Evolutionary conservation across 2,888 invertebrate genomes (phyloP).

Genomic region (Cinara cedri): DNA sequence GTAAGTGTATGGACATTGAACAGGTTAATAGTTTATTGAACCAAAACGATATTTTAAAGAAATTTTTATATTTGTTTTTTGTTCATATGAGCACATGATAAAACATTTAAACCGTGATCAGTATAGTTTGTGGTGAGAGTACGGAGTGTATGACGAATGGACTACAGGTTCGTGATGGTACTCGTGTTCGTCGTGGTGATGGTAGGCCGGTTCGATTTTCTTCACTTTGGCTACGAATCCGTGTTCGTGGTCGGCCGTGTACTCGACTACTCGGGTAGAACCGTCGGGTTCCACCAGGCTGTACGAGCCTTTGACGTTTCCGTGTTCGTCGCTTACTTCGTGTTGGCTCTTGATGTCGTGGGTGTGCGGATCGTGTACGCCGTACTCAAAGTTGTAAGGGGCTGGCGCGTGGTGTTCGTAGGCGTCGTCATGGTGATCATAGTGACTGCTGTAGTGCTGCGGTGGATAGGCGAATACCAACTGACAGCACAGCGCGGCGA

Average conservation of each 20-base stretch:
- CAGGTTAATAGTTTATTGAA: no score
- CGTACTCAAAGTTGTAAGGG: slow-evolving; percentile 31
- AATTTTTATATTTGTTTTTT: no score
- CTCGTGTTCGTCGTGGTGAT: neutral
- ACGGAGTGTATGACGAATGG: slow-evolving; percentile 1
- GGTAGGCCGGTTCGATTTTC: slow-evolving; percentile 32
- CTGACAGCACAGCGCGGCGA: slow-evolving; percentile 19
- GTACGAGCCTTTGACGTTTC: slow-evolving; percentile 46
- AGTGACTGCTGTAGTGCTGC: neutral
- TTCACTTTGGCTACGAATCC: slow-evolving; percentile 46
- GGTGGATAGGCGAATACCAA: slow-evolving; percentile 8
- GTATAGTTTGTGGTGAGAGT: neutral
- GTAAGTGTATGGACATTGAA: no score
- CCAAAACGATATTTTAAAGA: no score
- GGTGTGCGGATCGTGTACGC: slow-evolving; percentile 37
- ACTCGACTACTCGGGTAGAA: slow-evolving; percentile 32
- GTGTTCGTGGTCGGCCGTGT: slow-evolving; percentile 33
- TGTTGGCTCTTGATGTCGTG: slow-evolving; percentile 34
- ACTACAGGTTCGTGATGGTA: slow-evolving; percentile 13
- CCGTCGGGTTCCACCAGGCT: slow-evolving; percentile 47
- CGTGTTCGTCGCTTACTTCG: slow-evolving; percentile 33
- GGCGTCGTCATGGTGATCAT: neutral
- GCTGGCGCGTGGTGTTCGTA: neutral
- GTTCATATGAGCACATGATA: no score
- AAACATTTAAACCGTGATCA: neutral